These are phyloP conservation scores for Gambusia affinis DNA, from an alignment of 2,113 vertebrate species.

Conservation along the genomic window DNA sequence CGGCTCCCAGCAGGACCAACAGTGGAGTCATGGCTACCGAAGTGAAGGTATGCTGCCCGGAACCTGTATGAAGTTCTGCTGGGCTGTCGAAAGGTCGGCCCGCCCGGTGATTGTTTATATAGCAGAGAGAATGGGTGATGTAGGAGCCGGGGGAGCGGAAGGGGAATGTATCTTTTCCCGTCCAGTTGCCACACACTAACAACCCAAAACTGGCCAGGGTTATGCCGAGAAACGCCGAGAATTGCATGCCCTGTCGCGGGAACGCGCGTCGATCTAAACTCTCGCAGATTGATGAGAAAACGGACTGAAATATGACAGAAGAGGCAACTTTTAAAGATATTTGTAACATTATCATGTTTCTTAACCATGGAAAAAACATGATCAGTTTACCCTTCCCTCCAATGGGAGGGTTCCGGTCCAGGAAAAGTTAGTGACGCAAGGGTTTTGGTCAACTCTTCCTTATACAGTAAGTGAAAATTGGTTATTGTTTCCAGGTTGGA, in stretches of 20 bases:
- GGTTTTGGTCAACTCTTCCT: background rate
- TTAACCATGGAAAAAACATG: too few relatives aligned
- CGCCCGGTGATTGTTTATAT: conserved; percentile 60
- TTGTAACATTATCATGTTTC: too few relatives aligned
- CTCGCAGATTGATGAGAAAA: too few relatives aligned
- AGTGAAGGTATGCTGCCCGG: conserved; percentile 16
- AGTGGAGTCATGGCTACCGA: conserved; percentile 50
- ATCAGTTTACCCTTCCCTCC: too few relatives aligned
- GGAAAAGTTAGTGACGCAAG: background rate
- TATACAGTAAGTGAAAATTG: background rate
- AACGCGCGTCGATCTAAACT: too few relatives aligned
- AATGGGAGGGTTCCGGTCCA: background rate
- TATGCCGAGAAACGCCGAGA: too few relatives aligned
- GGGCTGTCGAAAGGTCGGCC: conserved; percentile 18
- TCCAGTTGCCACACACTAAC: conserved; percentile 11
- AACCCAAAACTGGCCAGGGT: conserved; percentile 37
- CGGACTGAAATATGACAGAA: too few relatives aligned
- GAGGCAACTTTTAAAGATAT: too few relatives aligned
- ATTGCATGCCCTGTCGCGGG: too few relatives aligned
- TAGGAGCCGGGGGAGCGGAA: too few relatives aligned
- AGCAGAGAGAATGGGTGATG: conserved; percentile 21
- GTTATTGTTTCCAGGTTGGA: background rate
- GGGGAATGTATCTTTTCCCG: conserved; percentile 6
- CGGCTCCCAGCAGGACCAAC: conserved; percentile 57
- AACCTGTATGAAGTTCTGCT: conserved; percentile 10